Evolutionary conservation across 1,140 invertebrate genomes (phyloP), one percentile per base, ranked within the genome.

Genomic region (Berghia stephanieae): DNA sequence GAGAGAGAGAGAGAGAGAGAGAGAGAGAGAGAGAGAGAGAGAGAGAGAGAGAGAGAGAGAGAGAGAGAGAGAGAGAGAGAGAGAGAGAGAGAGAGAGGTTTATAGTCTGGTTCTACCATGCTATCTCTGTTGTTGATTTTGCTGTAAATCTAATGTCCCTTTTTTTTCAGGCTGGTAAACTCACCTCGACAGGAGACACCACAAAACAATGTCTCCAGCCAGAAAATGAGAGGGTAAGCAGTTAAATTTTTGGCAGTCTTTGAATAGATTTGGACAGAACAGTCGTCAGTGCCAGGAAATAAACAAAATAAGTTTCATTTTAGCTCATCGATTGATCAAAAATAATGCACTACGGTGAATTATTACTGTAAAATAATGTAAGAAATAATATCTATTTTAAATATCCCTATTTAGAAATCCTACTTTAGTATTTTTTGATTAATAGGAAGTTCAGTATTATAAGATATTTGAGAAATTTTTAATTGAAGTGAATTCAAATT

Each of bases 101-200:
- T 8, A 60, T 27, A 60, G 34, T 60, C 21, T 4, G 55, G 55
- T 4, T 60, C 5, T 6, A 5, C 8, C 24, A 60, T 4, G 4
- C 55, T 31, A 60, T 4, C 8, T 60, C 5, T 6, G 24, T 60
- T 60, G 4, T 60, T 60, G 8, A 8, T 4, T 60, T 60, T 60
- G 21, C 21, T 60, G 24, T 60, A 27, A 4, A 31, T 60, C 21
- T 60, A 6, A 60, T 27, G 34, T 46, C 38, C n/a, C 49, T 74
- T 79, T 70, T 43, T 70, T 82, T 83, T 13, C 78, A 89, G 88
- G 88, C 88, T 77, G 88, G 88, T 31, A 89, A 88, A 79, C 70
- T 89, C 75, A 89, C 86, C 52, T 80, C 83, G 57, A 79, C 85
- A 60, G 87, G 88, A 38, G 88, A 89, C 44, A 83, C 86, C 57